These are phyloP conservation scores for Drepana arcuata DNA, from an alignment of 1,140 invertebrate species.

Conservation along the genomic window DNA sequence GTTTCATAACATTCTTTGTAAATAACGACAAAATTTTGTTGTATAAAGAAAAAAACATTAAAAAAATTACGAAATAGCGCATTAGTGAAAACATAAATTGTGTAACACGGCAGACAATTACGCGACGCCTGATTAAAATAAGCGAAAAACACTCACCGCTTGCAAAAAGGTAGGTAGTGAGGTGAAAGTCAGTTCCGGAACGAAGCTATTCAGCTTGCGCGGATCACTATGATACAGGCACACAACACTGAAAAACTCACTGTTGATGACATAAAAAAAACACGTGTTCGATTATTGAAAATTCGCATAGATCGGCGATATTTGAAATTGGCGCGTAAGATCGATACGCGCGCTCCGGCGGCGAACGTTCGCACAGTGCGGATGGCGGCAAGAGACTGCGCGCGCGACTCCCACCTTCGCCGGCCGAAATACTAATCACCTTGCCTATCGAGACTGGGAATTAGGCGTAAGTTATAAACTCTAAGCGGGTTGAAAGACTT, in stretches of 20 bases:
- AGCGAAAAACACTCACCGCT: constrained; percentile 53
- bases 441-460: constrained; percentile 55
- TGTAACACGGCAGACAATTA: constrained; percentile 38
- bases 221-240: constrained; percentile 37
- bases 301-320: constrained; percentile 11
- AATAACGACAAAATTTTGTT: no score
- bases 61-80: constrained; percentile 12
- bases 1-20: no score
- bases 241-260: constrained; percentile 52
- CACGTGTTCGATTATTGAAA: constrained; percentile 21
- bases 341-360: constrained; percentile 35
- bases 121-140: constrained; percentile 40
- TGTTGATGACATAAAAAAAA: constrained; percentile 20
- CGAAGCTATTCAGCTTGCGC: constrained; percentile 23
- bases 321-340: constrained; percentile 41
- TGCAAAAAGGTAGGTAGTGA: constrained; percentile 42
- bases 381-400: constrained; percentile 60
- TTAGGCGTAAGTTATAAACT: constrained; percentile 24
- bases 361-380: constrained; percentile 43
- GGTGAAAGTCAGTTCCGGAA: constrained; percentile 33
- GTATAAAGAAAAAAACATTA: constrained; percentile 8
- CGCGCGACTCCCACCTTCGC: constrained; percentile 44
- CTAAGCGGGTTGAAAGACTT: no score
- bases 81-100: constrained; percentile 28
- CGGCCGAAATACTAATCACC: constrained; percentile 65